Conservation (phyloP, 2,888 invertebrate genomes). For the Amphipoea oculea region DNA sequence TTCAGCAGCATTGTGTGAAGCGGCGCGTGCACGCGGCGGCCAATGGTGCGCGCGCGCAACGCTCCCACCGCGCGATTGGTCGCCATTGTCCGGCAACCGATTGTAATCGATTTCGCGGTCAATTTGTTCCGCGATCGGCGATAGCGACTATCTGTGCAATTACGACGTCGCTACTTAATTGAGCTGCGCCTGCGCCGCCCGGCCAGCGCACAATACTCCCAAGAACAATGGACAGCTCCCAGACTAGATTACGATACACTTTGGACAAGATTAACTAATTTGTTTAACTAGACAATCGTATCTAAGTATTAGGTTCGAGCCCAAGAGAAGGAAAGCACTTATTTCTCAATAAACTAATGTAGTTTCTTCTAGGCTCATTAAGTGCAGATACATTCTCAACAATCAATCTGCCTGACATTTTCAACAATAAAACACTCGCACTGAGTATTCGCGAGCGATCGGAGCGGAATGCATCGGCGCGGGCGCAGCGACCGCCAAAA, state of each 20-base stretch:
- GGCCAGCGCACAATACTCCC: conserved; percentile 42
- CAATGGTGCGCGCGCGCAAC: conserved; percentile 66
- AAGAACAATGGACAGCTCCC: conserved; percentile 64
- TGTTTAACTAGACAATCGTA: conserved; percentile 45
- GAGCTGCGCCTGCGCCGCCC: conserved; percentile 60
- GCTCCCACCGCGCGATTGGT: conserved; percentile 68
- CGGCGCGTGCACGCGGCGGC: conserved; percentile 74
- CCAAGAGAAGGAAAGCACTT: neutral
- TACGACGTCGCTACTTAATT: conserved; percentile 77
- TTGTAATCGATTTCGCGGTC: conserved; percentile 81
- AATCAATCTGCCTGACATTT: neutral
- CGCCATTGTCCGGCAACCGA: conserved; percentile 68
- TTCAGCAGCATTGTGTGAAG: conserved; percentile 82
- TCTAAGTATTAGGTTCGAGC: neutral
- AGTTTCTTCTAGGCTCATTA: neutral
- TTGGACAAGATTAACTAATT: conserved; percentile 47
- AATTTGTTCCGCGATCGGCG: conserved; percentile 83
- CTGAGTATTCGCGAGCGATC: conserved; percentile 36
- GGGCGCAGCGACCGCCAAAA: conserved; percentile 27
- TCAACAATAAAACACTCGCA: neutral
- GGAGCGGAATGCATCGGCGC: conserved; percentile 9
- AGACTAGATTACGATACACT: conserved; percentile 47
- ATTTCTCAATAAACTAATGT: conserved; percentile 12
- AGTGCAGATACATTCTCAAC: conserved; percentile 1
- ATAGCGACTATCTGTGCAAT: conserved; percentile 74